Base-by-base conservation (phyloP, 2,888 invertebrate genomes). In the Melanophora roralis region DNA sequence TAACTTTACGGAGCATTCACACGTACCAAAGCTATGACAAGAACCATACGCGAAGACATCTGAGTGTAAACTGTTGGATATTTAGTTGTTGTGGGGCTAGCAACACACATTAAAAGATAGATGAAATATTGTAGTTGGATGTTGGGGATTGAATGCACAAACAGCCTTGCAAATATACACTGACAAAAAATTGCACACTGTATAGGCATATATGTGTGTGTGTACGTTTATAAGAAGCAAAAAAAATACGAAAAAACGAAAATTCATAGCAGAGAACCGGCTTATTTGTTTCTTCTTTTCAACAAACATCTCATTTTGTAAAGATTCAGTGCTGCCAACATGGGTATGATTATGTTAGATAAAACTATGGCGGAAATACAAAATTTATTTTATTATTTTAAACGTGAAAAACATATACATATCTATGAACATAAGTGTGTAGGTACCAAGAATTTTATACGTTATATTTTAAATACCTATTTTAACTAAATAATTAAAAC, bases 31-130 rank as follows among this genome's bases (percentile, higher is more conserved):
- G 45, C 43, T 49, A 53, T 19, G 38, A 14, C 73, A 12, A 75
- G 53, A 80, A 81, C 81, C 82, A 78, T 73, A 80, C 82, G 67
- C 81, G 71, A 71, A 80, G 81, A 78, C 69, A 73, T 80, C 80
- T 78, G 73, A 80, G 49, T 76, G 78, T 72, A 81, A 73, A 82
- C 78, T 82, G 78, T 32, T 71, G 60, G 67, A 45, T 53, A 51
- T 38, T 55, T 3, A 69, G 68, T 55, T 47, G 75, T 75, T 60
- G 67, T 67, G 67, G 62, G 68, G 53, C 60, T 53, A 43, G 45
- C 59, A 68, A 47, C 21, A 68, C 59, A 51, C 59, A 60, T 51
- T 36, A 11, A 57, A 23, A 21, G n/a, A n/a, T n/a, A n/a, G n/a
- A n/a, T n/a, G n/a, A 36, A 45, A 32, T 14, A 55, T 71, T 77